These are phyloP conservation scores for Desoria tigrina DNA, from an alignment of 2,888 invertebrate genomes.

Conservation along the genomic window DNA sequence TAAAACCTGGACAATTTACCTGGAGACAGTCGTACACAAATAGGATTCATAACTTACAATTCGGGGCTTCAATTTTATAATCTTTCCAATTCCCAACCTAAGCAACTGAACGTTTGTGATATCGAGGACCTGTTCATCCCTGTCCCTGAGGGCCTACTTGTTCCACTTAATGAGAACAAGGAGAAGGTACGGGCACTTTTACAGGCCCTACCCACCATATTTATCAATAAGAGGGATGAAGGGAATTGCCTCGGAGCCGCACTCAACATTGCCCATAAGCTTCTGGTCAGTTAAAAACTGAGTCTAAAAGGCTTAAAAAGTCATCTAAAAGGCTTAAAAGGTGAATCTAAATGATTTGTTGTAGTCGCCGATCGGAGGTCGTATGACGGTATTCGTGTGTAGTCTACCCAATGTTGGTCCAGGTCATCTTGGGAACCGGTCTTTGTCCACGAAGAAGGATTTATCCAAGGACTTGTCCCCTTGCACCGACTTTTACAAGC, in stretches of 20 bases:
- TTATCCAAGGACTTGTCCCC: constrained; percentile 83
- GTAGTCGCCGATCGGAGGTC: constrained; percentile 76
- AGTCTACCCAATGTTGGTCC: too few species aligned
- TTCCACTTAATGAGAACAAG: constrained; percentile 83
- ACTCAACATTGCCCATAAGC: constrained; percentile 84
- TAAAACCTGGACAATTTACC: constrained; percentile 85
- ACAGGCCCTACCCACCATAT: constrained; percentile 66
- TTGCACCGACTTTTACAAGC: constrained; percentile 96
- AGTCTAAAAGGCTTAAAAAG: too few species aligned
- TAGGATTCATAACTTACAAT: constrained; percentile 93
- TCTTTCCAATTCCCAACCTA: constrained; percentile 76
- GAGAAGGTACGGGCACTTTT: constrained; percentile 75
- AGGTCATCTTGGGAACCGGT: constrained; percentile 67
- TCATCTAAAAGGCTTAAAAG: too few species aligned
- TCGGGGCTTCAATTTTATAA: constrained; percentile 90
- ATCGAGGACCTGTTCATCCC: constrained; percentile 95
- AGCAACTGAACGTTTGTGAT: constrained; percentile 87
- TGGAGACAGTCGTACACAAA: constrained; percentile 88
- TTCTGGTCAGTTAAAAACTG: constrained; percentile 63
- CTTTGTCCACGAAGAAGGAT: too few species aligned
- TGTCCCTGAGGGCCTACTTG: constrained; percentile 86
- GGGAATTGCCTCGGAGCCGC: constrained; percentile 89
- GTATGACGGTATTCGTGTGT: constrained; percentile 84
- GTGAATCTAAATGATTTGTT: too few species aligned
- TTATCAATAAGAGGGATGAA: not conserved